Percentiles rank a stretch among this genome's conserved stretches.
Evolutionary conservation across 2,888 invertebrate species (phyloP).

Genomic region (Callosobruchus maculatus): DNA sequence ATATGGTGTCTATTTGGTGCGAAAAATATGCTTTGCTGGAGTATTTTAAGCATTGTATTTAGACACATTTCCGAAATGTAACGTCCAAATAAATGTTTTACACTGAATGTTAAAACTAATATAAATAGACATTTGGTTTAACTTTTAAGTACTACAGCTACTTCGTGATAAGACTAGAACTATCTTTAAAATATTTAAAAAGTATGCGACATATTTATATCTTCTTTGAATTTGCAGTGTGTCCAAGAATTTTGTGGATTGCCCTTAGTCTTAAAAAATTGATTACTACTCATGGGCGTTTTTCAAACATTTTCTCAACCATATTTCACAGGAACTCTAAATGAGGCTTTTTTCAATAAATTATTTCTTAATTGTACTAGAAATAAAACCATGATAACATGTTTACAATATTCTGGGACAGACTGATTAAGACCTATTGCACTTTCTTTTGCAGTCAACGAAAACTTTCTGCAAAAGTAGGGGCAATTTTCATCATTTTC

Average conservation of each 20-base stretch:
- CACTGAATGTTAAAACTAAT: slow-evolving; percentile 9
- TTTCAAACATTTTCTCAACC: too few species aligned
- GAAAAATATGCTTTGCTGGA: not conserved
- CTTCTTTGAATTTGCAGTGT: not conserved
- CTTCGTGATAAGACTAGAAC: slow-evolving; percentile 30
- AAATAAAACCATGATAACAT: not conserved
- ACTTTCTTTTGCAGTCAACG: slow-evolving; percentile 47
- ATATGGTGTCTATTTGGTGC: too few species aligned
- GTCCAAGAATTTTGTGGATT: not conserved
- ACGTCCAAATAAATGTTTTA: not conserved
- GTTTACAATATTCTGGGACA: not conserved
- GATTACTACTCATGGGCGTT: too few species aligned
- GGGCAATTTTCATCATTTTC: slow-evolving; percentile 35
- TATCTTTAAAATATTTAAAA: slow-evolving; percentile 10
- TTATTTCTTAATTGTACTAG: too few species aligned
- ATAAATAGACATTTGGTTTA: slow-evolving; percentile 13
- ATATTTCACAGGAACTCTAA: too few species aligned
- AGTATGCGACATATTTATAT: not conserved
- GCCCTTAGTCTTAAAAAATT: not conserved
- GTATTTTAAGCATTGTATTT: not conserved
- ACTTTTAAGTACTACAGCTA: slow-evolving; percentile 18
- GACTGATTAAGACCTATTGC: slow-evolving; percentile 32
- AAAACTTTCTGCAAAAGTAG: slow-evolving; percentile 45
- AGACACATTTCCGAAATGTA: not conserved
- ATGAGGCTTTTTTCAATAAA: too few species aligned